Conservation (phyloP, 2,797 vertebrate genomes). For the Enteromius trimaculatus region DNA sequence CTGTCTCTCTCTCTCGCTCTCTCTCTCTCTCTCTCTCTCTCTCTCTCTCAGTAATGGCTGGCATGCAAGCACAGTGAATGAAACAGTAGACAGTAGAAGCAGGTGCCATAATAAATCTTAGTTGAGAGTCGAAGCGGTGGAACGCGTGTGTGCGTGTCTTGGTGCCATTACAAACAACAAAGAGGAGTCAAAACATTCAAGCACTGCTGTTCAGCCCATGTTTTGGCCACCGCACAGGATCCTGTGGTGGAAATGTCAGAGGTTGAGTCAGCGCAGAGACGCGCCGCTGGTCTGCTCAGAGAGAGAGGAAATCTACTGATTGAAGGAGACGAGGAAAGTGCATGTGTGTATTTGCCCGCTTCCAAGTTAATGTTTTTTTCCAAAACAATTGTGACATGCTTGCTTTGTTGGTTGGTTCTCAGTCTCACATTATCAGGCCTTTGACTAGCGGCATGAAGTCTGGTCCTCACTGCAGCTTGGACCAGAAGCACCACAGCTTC, state of each 20-base stretch:
- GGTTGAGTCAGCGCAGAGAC: conserved; percentile 54
- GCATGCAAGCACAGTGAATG: conserved; percentile 24
- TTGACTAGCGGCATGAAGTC: conserved; percentile 1
- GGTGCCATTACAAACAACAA: conserved; percentile 46
- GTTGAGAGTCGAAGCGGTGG: neutral
- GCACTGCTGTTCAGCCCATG: conserved; percentile 34
- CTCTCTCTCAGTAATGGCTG: conserved; percentile 9
- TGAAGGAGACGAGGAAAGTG: conserved; percentile 16
- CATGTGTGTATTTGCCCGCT: conserved; percentile 10
- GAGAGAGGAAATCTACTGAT: conserved; percentile 39
- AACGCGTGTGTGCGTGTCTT: conserved; percentile 8
- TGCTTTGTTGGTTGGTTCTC: conserved; percentile 56
- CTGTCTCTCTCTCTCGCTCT: too few relatives aligned
- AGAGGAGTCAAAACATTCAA: conserved; percentile 45
- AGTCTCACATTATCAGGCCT: neutral
- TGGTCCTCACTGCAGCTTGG: neutral
- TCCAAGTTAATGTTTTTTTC: neutral
- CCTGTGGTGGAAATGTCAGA: conserved; percentile 54
- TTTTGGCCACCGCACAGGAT: conserved; percentile 44
- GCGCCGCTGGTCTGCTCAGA: conserved; percentile 39
- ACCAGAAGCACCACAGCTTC: neutral
- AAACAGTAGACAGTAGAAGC: conserved; percentile 27
- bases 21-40: too few relatives aligned
- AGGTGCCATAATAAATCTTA: conserved; percentile 52
- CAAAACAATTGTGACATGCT: conserved; percentile 24